phyloP scores from a whole-genome alignment of 2,797 vertebrate genomes.

The Enteromius unitaeniatus region DNA sequence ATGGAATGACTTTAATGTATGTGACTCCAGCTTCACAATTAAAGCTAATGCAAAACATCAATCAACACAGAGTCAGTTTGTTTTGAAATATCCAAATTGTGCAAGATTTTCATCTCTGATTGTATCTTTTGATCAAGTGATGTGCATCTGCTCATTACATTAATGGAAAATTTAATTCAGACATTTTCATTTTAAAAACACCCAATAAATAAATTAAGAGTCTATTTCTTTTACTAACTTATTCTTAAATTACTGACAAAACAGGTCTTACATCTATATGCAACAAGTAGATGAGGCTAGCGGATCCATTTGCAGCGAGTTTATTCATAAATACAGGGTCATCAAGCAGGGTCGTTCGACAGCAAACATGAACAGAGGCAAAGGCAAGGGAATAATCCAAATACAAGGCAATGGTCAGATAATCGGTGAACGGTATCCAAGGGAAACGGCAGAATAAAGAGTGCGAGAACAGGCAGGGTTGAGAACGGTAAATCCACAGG shows the following conservation, averaged over 20 bases:
- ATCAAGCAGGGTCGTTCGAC: too few species aligned
- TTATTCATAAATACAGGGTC: too few species aligned
- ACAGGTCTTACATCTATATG: background rate
- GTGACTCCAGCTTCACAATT: conserved; percentile 31
- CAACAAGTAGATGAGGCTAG: too few species aligned
- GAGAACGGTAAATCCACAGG: too few species aligned
- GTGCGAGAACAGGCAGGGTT: too few species aligned
- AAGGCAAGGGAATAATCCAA: too few species aligned
- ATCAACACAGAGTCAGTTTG: conserved; percentile 11
- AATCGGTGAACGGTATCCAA: too few species aligned
- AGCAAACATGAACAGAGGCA: too few species aligned
- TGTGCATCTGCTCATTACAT: background rate
- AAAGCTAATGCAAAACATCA: conserved; percentile 40
- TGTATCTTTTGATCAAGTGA: background rate
- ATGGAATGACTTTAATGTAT: conserved; percentile 42
- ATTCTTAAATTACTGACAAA: background rate
- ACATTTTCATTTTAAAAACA: background rate
- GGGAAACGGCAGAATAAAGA: too few species aligned
- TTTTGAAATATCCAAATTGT: conserved; percentile 30
- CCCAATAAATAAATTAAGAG: background rate
- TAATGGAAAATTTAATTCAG: background rate
- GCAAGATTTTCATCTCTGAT: conserved; percentile 25
- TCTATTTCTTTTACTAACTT: background rate
- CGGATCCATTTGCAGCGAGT: too few species aligned
- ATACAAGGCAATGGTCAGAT: too few species aligned